Evolutionary conservation across 2,113 vertebrate species (phyloP).

Genomic region (Falcunculus frontatus): DNA sequence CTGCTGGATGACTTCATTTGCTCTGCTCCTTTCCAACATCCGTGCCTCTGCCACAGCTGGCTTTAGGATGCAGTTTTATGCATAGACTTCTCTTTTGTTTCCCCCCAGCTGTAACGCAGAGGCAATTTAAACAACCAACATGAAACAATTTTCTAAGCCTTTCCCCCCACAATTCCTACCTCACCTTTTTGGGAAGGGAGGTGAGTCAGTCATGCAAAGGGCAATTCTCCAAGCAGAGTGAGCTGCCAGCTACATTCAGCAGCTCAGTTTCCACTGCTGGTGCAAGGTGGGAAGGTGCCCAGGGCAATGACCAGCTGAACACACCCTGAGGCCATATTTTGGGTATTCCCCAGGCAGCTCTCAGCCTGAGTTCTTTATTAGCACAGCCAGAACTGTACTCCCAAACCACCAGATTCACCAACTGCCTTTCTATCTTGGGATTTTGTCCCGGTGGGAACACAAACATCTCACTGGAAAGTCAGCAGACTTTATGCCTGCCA

Average conservation of each 20-base stretch:
- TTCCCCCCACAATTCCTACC: not conserved
- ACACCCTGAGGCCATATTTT: not conserved
- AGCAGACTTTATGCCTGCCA: not conserved
- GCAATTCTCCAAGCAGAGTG: not conserved
- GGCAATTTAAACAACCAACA: conserved; percentile 13
- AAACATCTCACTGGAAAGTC: not conserved
- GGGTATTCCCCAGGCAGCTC: not conserved
- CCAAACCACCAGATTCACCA: not conserved
- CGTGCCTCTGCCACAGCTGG: conserved; percentile 2
- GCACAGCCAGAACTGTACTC: not conserved
- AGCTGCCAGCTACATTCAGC: not conserved
- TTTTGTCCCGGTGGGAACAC: not conserved
- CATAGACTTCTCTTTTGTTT: not conserved
- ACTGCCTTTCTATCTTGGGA: not conserved
- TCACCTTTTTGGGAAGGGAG: not conserved
- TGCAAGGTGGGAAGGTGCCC: not conserved
- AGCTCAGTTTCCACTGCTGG: not conserved
- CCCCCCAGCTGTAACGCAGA: not conserved
- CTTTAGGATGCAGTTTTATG: not conserved
- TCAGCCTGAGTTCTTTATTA: not conserved
- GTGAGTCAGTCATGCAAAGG: not conserved
- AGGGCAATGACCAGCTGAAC: not conserved
- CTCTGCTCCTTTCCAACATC: not conserved
- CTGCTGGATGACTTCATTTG: conserved; percentile 54
- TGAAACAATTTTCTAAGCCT: conserved; percentile 20